Base-by-base conservation (phyloP, 2,797 vertebrate genomes). In the Limnodromus scolopaceus region DNA sequence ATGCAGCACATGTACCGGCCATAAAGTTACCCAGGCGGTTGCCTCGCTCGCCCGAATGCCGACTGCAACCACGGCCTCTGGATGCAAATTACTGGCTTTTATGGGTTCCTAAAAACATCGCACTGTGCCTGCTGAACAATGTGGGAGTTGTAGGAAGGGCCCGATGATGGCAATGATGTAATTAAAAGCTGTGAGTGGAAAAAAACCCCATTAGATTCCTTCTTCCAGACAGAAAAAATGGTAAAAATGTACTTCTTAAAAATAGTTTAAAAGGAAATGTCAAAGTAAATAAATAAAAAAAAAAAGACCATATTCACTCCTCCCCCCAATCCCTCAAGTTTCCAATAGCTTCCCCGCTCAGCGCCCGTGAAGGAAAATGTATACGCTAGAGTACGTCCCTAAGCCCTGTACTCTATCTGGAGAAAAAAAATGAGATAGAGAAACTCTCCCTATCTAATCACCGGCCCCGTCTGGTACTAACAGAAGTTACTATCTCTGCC, bases 401-500 rank as follows among this genome's bases (percentile, higher is more conserved):
- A 85, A 96, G 95, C 90, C 81, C 69, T 57, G 10, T 8, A 36
- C 89, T 82, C 87, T 94, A 80, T 95, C 90, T 83, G 38, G 0
- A 81, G 86, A 91, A 92, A 87, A 24, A 24, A 93, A 93, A 93
- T 0, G 7, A 90, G 87, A 96, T 87, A 94, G 78, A 92, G 83
- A 88, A 93, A 65, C 79, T 83, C 85, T 89, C 84, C 70, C 93
- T 85, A 94, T 92, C 95, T 93, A 95, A 87, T 92, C 95, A 93
- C 60, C 23, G 4, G 72, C 91, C 93, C 92, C 1, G 71, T 87
- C 87, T 97, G 87, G 76, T 75, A 86, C 76, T 87, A 89, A 92
- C 93, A 93, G 87, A 78, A 95, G 95, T 93, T 92, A 63, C 93
- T 95, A 94, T 94, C 94, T 95, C 93, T 95, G 84, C 89, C 78